Conservation (phyloP, 1,140 invertebrate genomes). For the Hycleus cichorii region DNA sequence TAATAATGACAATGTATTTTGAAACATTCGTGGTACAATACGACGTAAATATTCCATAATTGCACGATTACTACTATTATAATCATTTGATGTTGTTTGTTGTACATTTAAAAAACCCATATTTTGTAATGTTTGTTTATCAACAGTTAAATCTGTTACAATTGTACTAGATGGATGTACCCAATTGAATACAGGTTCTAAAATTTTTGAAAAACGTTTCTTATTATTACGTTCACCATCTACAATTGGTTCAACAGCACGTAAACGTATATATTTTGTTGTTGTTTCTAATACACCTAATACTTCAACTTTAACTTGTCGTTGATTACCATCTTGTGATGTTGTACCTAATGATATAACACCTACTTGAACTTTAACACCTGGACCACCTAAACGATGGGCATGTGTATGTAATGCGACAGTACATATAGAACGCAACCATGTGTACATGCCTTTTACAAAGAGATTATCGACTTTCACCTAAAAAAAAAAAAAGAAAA, state of each 20-base stretch:
- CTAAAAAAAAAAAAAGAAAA: constrained; percentile 10
- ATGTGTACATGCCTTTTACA: constrained; percentile 70
- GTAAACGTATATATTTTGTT: constrained; percentile 64
- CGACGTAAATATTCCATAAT: constrained; percentile 82
- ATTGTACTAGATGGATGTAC: constrained; percentile 70
- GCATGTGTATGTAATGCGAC: constrained; percentile 69
- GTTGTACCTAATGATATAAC: constrained; percentile 85
- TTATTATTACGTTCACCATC: constrained; percentile 71
- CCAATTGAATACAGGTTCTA: constrained; percentile 69
- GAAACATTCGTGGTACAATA: constrained; percentile 83
- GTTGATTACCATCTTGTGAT: constrained; percentile 70
- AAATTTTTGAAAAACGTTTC: constrained; percentile 66
- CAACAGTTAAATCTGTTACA: constrained; percentile 74
- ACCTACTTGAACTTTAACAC: constrained; percentile 64
- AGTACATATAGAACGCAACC: constrained; percentile 69
- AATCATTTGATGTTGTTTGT: constrained; percentile 58
- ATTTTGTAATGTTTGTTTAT: constrained; percentile 63
- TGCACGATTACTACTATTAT: constrained; percentile 58
- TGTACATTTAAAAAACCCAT: constrained; percentile 71
- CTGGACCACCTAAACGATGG: constrained; percentile 58
- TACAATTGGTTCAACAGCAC: constrained; percentile 71
- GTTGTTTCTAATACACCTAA: constrained; percentile 72
- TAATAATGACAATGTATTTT: constrained; percentile 75
- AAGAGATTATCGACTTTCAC: constrained; percentile 74
- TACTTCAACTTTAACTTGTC: constrained; percentile 83